A percentile compares a stretch with the other conserved stretches of the same genome.
These are phyloP conservation scores for Pteruthius melanotis DNA, from an alignment of 2,113 vertebrate species.

Conservation along the genomic window DNA sequence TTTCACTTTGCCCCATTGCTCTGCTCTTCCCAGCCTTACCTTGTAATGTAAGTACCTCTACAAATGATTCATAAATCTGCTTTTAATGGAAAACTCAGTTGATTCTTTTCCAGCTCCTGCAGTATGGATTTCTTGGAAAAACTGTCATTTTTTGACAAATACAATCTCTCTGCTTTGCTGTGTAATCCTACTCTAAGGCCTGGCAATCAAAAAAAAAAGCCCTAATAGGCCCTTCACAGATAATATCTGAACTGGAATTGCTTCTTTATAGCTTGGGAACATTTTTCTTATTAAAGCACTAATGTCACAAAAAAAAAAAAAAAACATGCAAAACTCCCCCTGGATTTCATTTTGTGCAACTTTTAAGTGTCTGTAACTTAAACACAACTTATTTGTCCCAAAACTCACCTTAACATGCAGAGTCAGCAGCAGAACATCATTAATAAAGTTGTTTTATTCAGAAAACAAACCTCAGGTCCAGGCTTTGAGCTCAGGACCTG, in stretches of 20 bases:
- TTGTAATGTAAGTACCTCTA: neutral
- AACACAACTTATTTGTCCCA: neutral
- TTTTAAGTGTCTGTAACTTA: neutral
- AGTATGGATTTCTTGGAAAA: neutral
- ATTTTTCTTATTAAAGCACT: neutral
- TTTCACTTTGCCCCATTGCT: neutral
- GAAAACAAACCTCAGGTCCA: neutral
- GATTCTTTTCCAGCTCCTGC: neutral
- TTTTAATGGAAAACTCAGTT: neutral
- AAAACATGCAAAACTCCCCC: too few relatives aligned
- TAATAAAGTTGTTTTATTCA: neutral
- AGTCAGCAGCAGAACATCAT: neutral
- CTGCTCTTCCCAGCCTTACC: neutral
- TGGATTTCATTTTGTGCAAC: neutral
- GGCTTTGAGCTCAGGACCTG: neutral
- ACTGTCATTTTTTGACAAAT: constrained; percentile 29
- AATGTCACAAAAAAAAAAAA: neutral
- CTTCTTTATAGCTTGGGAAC: neutral
- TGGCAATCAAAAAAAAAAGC: constrained; percentile 2
- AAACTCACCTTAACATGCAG: neutral
- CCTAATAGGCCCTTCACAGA: constrained; percentile 29
- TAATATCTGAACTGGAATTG: constrained; percentile 33
- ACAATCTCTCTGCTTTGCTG: neutral
- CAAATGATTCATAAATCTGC: neutral
- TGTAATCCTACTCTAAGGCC: neutral